These are phyloP conservation scores for Silurus meridionalis DNA, from an alignment of 2,113 vertebrate species.

Conservation along the genomic window DNA sequence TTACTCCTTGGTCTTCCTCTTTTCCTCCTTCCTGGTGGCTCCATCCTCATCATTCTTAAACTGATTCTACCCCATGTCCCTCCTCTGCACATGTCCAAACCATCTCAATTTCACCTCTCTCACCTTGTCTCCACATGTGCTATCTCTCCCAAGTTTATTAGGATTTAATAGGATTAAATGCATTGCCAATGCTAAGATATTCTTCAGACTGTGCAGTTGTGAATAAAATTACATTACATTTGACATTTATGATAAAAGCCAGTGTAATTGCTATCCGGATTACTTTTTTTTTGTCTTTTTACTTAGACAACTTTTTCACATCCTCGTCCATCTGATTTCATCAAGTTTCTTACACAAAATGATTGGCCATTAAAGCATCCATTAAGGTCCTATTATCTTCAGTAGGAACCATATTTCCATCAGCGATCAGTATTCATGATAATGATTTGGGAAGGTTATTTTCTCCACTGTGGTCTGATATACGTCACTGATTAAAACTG, in stretches of 20 bases:
- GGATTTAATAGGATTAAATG: not conserved
- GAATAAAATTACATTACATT: not conserved
- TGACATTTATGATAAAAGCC: not conserved
- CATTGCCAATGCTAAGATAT: not conserved
- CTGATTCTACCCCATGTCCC: too few species aligned
- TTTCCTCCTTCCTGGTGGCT: too few species aligned
- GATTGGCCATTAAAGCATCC: not conserved
- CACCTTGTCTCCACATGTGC: too few species aligned
- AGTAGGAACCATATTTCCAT: not conserved
- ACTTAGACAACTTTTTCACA: not conserved
- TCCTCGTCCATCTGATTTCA: not conserved
- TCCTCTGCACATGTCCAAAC: too few species aligned
- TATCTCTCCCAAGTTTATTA: too few species aligned
- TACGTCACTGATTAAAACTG: conserved; percentile 12
- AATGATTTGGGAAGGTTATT: not conserved
- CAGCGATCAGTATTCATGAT: conserved; percentile 5
- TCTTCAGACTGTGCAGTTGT: not conserved
- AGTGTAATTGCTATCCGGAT: not conserved
- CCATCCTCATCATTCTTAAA: too few species aligned
- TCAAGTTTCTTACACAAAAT: not conserved
- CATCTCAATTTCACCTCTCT: too few species aligned
- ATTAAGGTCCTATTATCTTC: not conserved
- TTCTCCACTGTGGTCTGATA: not conserved
- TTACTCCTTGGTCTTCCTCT: too few species aligned
- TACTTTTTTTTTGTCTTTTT: too few species aligned